These are phyloP conservation scores for Scaeva pyrastri DNA, from an alignment of 2,888 invertebrate genomes.

Conservation along the genomic window DNA sequence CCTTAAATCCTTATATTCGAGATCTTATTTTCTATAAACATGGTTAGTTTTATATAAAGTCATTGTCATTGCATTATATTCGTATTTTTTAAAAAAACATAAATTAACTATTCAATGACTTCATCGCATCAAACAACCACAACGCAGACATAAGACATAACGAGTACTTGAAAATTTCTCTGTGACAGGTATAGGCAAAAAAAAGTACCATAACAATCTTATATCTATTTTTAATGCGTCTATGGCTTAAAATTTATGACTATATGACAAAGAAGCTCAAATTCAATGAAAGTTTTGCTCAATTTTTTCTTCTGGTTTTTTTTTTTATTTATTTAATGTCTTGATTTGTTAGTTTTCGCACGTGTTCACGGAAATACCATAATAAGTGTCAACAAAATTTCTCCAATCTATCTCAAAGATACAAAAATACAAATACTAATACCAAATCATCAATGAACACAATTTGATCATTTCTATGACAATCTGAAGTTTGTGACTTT, in stretches of 20 bases:
- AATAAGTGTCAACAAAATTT: constrained; percentile 52
- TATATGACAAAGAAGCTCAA: constrained; percentile 30
- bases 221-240: constrained; percentile 21
- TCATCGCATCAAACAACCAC: neutral
- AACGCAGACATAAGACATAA: neutral
- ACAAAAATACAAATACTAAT: too few relatives aligned
- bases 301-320: neutral
- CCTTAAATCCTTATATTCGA: too few relatives aligned
- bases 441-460: constrained; percentile 53
- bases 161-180: constrained; percentile 27
- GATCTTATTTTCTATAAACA: too few relatives aligned
- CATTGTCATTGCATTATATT: too few relatives aligned
- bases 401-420: constrained; percentile 22
- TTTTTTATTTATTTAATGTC: neutral
- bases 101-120: constrained; percentile 18
- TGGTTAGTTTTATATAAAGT: too few relatives aligned
- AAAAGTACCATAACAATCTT: neutral
- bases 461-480: constrained; percentile 47
- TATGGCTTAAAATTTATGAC: constrained; percentile 50
- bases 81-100: neutral
- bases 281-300: constrained; percentile 58
- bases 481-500: constrained; percentile 17
- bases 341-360: constrained; percentile 33
- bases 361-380: constrained; percentile 34
- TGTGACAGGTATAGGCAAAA: neutral